These are phyloP conservation scores for Kryptopterus vitreolus DNA, from an alignment of 2,797 vertebrate genomes.

Conservation along the genomic window DNA sequence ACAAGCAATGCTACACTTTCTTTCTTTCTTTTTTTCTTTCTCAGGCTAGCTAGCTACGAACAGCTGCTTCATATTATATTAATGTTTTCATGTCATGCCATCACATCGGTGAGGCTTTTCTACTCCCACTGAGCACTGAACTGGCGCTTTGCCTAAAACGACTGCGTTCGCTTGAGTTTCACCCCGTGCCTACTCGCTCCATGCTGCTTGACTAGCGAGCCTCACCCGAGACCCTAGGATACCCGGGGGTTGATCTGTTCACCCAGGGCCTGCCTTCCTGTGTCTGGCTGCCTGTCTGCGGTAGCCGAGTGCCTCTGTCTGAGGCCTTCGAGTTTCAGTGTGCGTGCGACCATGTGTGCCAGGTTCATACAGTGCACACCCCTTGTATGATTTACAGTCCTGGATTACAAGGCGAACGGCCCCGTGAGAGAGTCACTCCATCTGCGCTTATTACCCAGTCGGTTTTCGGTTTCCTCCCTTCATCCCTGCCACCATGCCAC, in stretches of 20 bases:
- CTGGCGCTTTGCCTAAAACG: conserved; percentile 19
- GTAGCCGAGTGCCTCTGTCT: conserved; percentile 56
- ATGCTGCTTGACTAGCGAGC: conserved; percentile 39
- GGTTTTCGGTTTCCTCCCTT: conserved; percentile 72
- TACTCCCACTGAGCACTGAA: conserved; percentile 19
- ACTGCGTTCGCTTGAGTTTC: conserved; percentile 12
- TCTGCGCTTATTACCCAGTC: conserved; percentile 71
- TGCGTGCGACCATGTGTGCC: conserved; percentile 40
- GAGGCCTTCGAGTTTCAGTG: conserved; percentile 56
- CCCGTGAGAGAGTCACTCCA: conserved; percentile 66
- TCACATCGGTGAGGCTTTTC: background rate
- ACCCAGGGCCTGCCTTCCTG: conserved; percentile 51
- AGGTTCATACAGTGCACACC: conserved; percentile 60
- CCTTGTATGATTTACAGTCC: conserved; percentile 69
- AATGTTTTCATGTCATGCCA: conserved; percentile 32
- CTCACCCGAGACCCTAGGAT: conserved; percentile 40
- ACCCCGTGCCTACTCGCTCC: conserved; percentile 16
- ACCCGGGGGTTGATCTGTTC: conserved; percentile 51
- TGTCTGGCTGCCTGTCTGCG: conserved; percentile 54
- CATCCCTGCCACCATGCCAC: conserved; percentile 72
- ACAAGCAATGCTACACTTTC: background rate
- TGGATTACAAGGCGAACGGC: conserved; percentile 60
- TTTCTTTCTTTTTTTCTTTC: background rate
- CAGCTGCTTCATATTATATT: background rate
- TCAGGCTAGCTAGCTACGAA: background rate